phyloP scores from a whole-genome alignment of 1,140 invertebrate species.

The Anagrus nilaparvatae region DNA sequence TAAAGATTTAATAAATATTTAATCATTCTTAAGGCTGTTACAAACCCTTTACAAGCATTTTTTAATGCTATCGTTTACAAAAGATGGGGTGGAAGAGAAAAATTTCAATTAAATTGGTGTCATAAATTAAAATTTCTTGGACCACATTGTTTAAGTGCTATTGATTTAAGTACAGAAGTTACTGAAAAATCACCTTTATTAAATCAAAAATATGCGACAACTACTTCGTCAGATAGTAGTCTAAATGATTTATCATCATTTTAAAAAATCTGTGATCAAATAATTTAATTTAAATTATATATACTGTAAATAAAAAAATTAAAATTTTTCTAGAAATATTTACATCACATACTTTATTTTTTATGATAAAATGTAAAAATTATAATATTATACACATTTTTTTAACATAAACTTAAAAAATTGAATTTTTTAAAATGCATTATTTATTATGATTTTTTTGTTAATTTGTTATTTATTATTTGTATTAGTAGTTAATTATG shows the following conservation, averaged over 20 bases:
- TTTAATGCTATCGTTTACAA: constrained; percentile 70
- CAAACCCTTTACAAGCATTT: constrained; percentile 73
- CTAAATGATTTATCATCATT: constrained; percentile 39
- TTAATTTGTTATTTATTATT: too few species aligned
- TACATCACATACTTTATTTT: too few species aligned
- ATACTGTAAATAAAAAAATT: too few species aligned
- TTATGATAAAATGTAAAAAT: too few species aligned
- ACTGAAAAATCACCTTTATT: constrained; percentile 35
- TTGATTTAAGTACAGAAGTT: constrained; percentile 17
- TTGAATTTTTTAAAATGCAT: too few species aligned
- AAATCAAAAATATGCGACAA: constrained; percentile 19
- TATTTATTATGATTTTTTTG: too few species aligned
- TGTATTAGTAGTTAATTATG: too few species aligned
- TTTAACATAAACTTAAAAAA: too few species aligned
- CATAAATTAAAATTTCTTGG: constrained; percentile 25
- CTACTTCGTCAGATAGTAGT: constrained; percentile 32
- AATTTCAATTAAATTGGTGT: constrained; percentile 33
- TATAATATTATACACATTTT: too few species aligned
- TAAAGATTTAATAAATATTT: not conserved
- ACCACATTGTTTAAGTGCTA: constrained; percentile 15
- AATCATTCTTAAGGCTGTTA: constrained; percentile 51
- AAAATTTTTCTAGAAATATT: too few species aligned
- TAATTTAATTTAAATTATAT: too few species aligned
- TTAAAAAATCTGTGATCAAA: constrained; percentile 17
- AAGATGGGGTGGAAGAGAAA: constrained; percentile 47